Evolutionary conservation across 2,113 vertebrate genomes (phyloP).

Genomic region (Myanophis thanlyinensis): DNA sequence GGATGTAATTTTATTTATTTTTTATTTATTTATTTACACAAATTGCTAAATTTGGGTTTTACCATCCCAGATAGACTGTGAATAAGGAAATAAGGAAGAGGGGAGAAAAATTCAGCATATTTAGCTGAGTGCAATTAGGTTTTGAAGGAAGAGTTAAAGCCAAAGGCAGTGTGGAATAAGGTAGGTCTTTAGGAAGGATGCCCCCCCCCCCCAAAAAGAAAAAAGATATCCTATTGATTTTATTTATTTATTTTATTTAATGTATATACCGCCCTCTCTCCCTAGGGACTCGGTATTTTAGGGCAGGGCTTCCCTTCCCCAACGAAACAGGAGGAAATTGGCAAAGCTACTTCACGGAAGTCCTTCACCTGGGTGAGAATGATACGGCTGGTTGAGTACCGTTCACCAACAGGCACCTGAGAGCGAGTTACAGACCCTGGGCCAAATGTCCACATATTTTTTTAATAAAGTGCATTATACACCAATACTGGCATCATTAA

Average conservation of each 20-base stretch:
- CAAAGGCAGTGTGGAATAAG: not conserved
- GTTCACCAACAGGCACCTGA: not conserved
- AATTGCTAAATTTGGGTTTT: not conserved
- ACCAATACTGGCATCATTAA: not conserved
- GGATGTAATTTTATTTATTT: no score
- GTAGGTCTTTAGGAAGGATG: not conserved
- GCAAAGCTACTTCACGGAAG: not conserved
- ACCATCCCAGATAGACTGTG: not conserved
- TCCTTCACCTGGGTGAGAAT: not conserved
- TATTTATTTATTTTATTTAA: no score
- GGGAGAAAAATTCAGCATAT: not conserved
- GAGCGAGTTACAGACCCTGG: no score
- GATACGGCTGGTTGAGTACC: not conserved
- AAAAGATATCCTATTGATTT: not conserved
- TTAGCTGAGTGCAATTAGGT: not conserved
- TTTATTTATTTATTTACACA: no score
- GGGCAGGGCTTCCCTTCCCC: not conserved
- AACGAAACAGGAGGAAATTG: not conserved
- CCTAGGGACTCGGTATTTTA: no score
- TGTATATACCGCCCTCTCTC: no score
- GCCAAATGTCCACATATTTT: not conserved
- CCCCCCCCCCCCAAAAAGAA: not conserved
- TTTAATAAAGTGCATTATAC: not conserved
- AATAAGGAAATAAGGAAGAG: not conserved
- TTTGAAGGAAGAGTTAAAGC: not conserved